Evolutionary conservation across 2,888 invertebrate species (phyloP).

Genomic region (Drosophila atripex): DNA sequence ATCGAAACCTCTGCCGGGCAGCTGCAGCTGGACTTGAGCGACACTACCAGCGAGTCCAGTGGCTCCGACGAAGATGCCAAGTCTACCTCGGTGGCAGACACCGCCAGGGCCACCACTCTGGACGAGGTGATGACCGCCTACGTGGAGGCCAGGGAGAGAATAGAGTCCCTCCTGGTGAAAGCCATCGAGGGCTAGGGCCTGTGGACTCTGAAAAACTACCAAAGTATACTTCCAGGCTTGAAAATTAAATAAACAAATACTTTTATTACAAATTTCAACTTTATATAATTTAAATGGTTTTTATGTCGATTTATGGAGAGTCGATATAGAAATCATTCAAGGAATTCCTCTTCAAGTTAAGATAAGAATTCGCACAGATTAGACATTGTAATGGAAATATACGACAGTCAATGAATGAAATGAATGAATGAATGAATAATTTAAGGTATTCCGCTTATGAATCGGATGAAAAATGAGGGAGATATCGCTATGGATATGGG

Average conservation of each 20-base stretch:
- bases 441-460: no score
- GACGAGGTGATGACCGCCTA: constrained; percentile 82
- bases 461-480: no score
- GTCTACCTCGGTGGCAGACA: constrained; percentile 6
- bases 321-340: no score
- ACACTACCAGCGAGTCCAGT: constrained; percentile 7
- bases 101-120: constrained; percentile 61
- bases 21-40: constrained; percentile 24
- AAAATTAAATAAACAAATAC: background rate
- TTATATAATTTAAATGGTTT: background rate
- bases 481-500: no score
- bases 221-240: constrained; percentile 3
- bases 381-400: background rate
- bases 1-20: constrained; percentile 26
- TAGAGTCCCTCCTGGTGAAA: constrained; percentile 61
- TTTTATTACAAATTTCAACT: background rate
- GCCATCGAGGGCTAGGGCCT: background rate
- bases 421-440: no score
- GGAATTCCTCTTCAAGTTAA: background rate
- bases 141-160: constrained; percentile 76
- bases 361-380: background rate
- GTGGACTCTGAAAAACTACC: background rate
- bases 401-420: no score
- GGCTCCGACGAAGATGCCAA: constrained; percentile 1
- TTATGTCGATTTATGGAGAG: no score